Base-by-base conservation (phyloP, 2,113 vertebrate genomes). In the Thalassarche chlororhynchos region DNA sequence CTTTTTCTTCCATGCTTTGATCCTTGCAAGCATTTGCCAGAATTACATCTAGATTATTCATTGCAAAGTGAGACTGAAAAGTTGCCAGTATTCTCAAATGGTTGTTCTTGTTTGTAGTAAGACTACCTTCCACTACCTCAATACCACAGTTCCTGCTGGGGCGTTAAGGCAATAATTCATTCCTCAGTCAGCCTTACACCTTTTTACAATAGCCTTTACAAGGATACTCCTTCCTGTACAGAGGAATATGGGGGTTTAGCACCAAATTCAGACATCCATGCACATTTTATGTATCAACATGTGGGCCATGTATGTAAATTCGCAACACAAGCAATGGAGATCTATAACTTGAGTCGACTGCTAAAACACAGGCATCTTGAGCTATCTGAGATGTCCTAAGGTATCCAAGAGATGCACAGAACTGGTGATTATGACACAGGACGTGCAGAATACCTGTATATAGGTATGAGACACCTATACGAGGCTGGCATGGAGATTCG, bases 281-380 rank as follows among this genome's bases (percentile, higher is more conserved):
- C 1, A 10, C 12, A 19, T 70, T 91, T 87, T 38, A 57, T 28
- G 5, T 42, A 57, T 81, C 24, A 20, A 17, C 23, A 26, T 49
- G 7, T 42, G 8, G 34, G 4, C 12, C 0, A 0, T n/a, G 7
- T 65, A 69, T 55, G 4, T 49, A 47, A 70, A 82, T 71, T 78
- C 15, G 6, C 2, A 29, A 19, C 12, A 32, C 42, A 54, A 46
- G 42, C 3, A 65, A 61, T 17, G 8, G 5, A 64, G n/a, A 70
- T 29, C 32, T 40, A 34, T 18, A 3, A 16, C 5, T 64, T 49
- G 7, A 70, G 28, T 62, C 7, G 31, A 15, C 8, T 34, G 9
- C 42, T 78, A 15, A 75, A 91, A 46, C 10, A n/a, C 4, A 46
- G 34, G 15, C 4, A 34, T 62, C 40, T 57, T 75, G 36, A 84